phyloP scores from a whole-genome alignment of 2,888 invertebrate genomes.

The Acronicta aceris region DNA sequence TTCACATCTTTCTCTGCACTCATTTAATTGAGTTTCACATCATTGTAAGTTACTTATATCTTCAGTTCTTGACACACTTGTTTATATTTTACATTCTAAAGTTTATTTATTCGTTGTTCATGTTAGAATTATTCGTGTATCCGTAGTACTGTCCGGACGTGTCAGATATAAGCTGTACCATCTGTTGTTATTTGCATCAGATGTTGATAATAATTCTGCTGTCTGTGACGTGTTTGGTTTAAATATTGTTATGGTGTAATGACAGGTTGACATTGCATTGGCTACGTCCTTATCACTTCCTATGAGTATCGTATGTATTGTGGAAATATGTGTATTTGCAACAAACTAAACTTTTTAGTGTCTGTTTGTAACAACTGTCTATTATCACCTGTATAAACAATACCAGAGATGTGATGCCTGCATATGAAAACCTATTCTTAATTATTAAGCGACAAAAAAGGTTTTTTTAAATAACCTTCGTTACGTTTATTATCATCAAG shows the following conservation, averaged over 20 bases:
- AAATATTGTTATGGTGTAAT: conserved; percentile 13
- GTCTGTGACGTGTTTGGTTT: conserved; percentile 1
- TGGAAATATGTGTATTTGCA: no score
- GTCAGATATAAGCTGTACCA: conserved; percentile 7
- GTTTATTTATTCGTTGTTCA: conserved; percentile 16
- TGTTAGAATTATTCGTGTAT: background rate
- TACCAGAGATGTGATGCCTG: no score
- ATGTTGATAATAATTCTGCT: conserved; percentile 30
- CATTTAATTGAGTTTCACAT: conserved; percentile 15
- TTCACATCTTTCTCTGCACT: background rate
- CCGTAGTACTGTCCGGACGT: conserved; percentile 6
- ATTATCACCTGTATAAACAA: no score
- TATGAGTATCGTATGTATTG: background rate
- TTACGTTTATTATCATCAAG: no score
- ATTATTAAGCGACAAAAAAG: no score
- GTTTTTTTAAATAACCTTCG: no score
- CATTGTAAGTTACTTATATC: background rate
- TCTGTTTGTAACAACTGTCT: no score
- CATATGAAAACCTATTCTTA: no score
- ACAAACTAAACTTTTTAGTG: no score
- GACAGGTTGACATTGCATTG: conserved; percentile 3
- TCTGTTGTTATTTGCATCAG: conserved; percentile 37
- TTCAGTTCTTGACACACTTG: background rate
- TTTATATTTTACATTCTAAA: conserved; percentile 5
- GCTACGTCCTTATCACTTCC: conserved; percentile 13